Base-by-base conservation (phyloP, 2,888 invertebrate genomes). In the Dione juno region DNA sequence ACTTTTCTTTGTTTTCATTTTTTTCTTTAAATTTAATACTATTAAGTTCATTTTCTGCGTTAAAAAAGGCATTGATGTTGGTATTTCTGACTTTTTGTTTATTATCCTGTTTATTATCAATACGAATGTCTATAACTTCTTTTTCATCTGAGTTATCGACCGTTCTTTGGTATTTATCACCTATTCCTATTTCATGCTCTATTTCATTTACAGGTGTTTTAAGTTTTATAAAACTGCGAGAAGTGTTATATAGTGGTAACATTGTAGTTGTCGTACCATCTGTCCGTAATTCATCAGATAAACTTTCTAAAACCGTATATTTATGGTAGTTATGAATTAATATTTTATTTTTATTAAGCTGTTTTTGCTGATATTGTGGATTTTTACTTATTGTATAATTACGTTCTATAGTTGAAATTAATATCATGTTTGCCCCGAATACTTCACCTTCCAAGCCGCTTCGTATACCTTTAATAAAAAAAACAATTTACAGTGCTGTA, bases 391-490 rank as follows among this genome's bases (percentile, higher is more conserved):
- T 75, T 0, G 88, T 87, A 67, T 83, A 77, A 77, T 91, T 91
- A 76, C 87, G 83, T 81, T 89, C 89, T 74, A 94, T 94, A 8
- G 95, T 94, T 11, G 95, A 94, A 1, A 89, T 83, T 53, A 95
- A 80, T 45, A 96, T 90, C 84, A 96, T 93, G 79, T 95, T 95
- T 77, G 94, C 95, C 11, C 96, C 96, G 79, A 94, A 94, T 75
- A 96, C 91, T 82, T 95, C 94, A 6, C 96, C 96, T 84, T 96
- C 95, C 72, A 96, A 93, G 10, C 96, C 96, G 73, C 94, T 95
- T 72, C 95, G 94, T 45, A 92, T 83, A 52, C 95, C 93, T 93
- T 78, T 57, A 84, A 83, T 66, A 1, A 37, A 35, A 50, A 13
- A 64, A n/a, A n/a, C n/a, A n/a, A n/a, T n/a, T n/a, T n/a, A n/a